Base-by-base conservation (phyloP, 2,113 vertebrate species). In the Tetraodon nigroviridis region DNA sequence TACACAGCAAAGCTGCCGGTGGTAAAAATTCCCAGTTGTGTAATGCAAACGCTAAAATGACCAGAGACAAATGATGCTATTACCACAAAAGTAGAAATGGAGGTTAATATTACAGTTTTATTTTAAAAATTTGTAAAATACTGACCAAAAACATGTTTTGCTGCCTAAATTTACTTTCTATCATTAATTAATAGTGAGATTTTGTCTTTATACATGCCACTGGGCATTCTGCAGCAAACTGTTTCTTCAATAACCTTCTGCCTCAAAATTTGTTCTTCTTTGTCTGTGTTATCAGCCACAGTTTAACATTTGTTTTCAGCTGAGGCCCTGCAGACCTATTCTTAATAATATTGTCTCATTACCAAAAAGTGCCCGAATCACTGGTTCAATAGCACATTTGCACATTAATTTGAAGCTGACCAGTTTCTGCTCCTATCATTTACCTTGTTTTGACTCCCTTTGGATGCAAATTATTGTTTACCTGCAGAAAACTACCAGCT, bases 401-500 rank as follows among this genome's bases (percentile, higher is more conserved):
- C 47, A 69, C 46, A 47, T 13, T 4, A 49, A 61, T 18, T 48
- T 47, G 41, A 55, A 21, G 52, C 18, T n/a, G 46, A 52, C 27
- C 3, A 0, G 3, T 42, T 44, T 56, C 40, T 15, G 37, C 18
- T 55, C 20, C 11, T 63, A 14, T 62, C 44, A 5, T 48, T 48
- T 48, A 2, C 8, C 8, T 19, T 17, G n/a, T 11, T 18, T n/a
- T 11, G n/a, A 46, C 17, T 16, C 3, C 44, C 13, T n/a, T n/a
- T 46, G 15, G 44, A 16, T n/a, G 18, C 46, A 16, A 75, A 40
- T 32, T 44, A 6, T 2, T 22, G 2, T 51, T 61, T 19, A 4
- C 61, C 68, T 55, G 14, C 89, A 99, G 97, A 95, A 79, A 96
- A 96, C 84, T 98, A 98, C 86, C 93, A 98, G 27, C 87, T 98